Base-by-base conservation (phyloP, 2,888 invertebrate genomes). In the Adelognathus sp. region DNA sequence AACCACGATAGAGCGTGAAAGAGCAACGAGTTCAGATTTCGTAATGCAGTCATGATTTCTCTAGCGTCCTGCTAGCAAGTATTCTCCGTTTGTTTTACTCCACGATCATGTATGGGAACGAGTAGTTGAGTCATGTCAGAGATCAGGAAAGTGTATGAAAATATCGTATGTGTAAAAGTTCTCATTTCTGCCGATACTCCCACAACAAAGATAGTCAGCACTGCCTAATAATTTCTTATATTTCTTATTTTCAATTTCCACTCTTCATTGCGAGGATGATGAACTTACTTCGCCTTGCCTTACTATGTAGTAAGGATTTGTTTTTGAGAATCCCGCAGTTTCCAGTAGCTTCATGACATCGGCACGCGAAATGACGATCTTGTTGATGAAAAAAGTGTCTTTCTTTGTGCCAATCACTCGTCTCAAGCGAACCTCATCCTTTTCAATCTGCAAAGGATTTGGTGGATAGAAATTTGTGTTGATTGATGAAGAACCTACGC, bases 231-330 rank as follows among this genome's bases (percentile, higher is more conserved):
- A n/a, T n/a, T n/a, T n/a, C n/a, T n/a, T n/a, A n/a, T n/a, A n/a
- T n/a, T n/a, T n/a, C n/a, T n/a, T n/a, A n/a, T n/a, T n/a, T n/a
- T n/a, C n/a, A n/a, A n/a, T n/a, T n/a, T n/a, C n/a, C n/a, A n/a
- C n/a, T n/a, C n/a, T n/a, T n/a, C n/a, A n/a, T n/a, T n/a, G n/a
- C n/a, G n/a, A n/a, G n/a, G n/a, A n/a, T n/a, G n/a, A n/a, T n/a
- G n/a, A n/a, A n/a, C 92, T 90, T 92, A 97, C 97, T 92, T 99
- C 99, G 92, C 99, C 99, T 91, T 99, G 99, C 92, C 99, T 99
- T 0, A 99, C 99, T 90, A 99, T 99, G 88, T 99, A 99, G 91
- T 99, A 99, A 0, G 99, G 99, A 93, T 99, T 99, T 7, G 99
- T 99, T 86, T 99, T 96, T 0, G 99, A 99, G 90, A 99, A 97